Percentiles rank a stretch among this genome's conserved stretches.
These are phyloP conservation scores for Gerris lacustris DNA, from an alignment of 2,888 invertebrate genomes.

Conservation along the genomic window DNA sequence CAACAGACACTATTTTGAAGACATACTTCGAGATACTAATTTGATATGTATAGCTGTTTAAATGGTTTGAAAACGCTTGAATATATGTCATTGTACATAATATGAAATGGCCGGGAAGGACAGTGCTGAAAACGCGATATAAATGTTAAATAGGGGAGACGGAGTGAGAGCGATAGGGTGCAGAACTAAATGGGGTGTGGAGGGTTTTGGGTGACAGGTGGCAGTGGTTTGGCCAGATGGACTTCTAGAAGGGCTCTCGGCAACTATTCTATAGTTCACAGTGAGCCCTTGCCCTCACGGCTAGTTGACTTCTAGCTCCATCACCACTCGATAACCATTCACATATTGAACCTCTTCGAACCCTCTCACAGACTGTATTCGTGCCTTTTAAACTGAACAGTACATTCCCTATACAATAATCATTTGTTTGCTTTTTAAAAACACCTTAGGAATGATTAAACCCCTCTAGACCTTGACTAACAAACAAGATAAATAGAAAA, in stretches of 20 bases:
- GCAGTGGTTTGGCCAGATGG: conserved; percentile 2
- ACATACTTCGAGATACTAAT: no score
- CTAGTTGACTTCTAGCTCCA: not conserved
- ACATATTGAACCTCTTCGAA: not conserved
- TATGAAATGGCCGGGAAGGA: no score
- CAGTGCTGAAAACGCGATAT: not conserved
- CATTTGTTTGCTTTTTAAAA: not conserved
- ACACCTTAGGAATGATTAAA: no score
- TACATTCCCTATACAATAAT: not conserved
- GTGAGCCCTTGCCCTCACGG: not conserved
- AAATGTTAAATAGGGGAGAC: not conserved
- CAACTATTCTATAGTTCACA: not conserved
- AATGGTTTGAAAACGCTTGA: no score
- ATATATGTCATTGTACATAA: no score
- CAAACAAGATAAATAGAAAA: no score
- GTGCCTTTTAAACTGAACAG: not conserved
- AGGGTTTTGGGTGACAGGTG: not conserved
- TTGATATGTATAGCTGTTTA: no score
- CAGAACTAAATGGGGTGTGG: not conserved
- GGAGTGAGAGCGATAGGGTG: not conserved
- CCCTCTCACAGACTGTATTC: not conserved
- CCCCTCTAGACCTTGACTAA: no score
- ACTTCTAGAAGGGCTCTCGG: not conserved
- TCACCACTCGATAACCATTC: not conserved
- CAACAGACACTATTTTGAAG: no score